Base-by-base conservation (phyloP, 53 echinoderm and acorn worm genomes). In the Antedon mediterranea region DNA sequence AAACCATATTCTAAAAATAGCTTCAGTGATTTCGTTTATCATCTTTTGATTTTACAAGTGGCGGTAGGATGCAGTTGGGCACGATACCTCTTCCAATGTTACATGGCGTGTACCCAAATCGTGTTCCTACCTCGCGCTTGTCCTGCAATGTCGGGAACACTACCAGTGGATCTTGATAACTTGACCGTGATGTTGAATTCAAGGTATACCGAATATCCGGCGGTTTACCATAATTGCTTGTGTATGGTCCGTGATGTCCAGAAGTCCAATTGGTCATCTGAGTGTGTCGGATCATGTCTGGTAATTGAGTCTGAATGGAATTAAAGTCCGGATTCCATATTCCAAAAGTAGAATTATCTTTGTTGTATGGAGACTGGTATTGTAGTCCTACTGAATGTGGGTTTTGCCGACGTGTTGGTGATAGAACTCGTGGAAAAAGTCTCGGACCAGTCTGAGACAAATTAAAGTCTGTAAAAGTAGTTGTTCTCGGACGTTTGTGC, bases 351-450 rank as follows among this genome's bases (percentile, higher is more conserved):
- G 85, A 85, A 71, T 87, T 94, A 33, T 91, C 94, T 78, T 94
- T 94, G 89, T 94, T 94, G 80, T 94, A 94, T 13, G 94, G 94
- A 32, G 87, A 91, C 80, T 94, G 94, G 33, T 94, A 94, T 28
- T 91, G 83, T 74, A 94, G 80, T 0, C 94, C 94, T 5, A 91
- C 82, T 4, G 91, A 94, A 57, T 94, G 94, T 0, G 94, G 94
- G 72, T 91, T 91, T 76, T 91, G 89, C 9, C 91, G 81, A 13
- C 94, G 89, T 26, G 85, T 91, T 23, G 94, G 91, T 3, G 94
- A 94, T 34, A 89, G 77, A 28, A 91, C 73, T 37, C 89, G 85
- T 28, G 87, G 85, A 28, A 81, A 76, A 4, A 44, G 30, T 33
- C 84, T 43, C 28, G 74, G 84, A 32, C 33, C 33, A 33, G 76